Evolutionary conservation across 2,113 vertebrate genomes (phyloP).

Genomic region (Rhinoderma darwinii): DNA sequence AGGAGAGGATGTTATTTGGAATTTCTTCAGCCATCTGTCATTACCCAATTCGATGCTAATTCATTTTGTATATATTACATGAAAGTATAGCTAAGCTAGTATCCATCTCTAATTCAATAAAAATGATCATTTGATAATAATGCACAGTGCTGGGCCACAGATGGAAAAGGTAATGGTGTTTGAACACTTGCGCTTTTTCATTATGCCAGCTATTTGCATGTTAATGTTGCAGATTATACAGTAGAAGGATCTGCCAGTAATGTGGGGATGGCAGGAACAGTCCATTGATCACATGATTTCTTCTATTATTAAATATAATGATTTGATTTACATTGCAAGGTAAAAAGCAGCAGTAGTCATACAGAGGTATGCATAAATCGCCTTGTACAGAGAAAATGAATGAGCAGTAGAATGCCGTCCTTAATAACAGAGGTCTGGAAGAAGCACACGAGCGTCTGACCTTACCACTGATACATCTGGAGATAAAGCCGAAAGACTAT

Average conservation of each 20-base stretch:
- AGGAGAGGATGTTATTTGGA: slow-evolving; percentile 51
- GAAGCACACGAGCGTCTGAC: background rate
- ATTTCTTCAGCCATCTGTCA: slow-evolving; percentile 58
- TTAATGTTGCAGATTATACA: slow-evolving; percentile 65
- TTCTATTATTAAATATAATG: slow-evolving; percentile 63
- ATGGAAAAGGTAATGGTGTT: slow-evolving; percentile 66
- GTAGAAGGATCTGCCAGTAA: slow-evolving; percentile 65
- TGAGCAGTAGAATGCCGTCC: background rate
- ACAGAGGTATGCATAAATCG: slow-evolving; percentile 37
- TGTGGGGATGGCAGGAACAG: slow-evolving; percentile 63
- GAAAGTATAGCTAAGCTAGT: slow-evolving; percentile 63
- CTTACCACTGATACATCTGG: slow-evolving; percentile 4
- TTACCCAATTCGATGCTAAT: slow-evolving; percentile 56
- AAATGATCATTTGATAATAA: slow-evolving; percentile 65
- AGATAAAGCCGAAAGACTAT: slow-evolving; percentile 8
- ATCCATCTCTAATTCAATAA: slow-evolving; percentile 64
- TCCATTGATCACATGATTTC: slow-evolving; percentile 46
- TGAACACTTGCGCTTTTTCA: slow-evolving; percentile 55
- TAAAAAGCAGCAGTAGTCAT: slow-evolving; percentile 21
- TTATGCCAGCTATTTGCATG: slow-evolving; percentile 63
- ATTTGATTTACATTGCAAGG: slow-evolving; percentile 61
- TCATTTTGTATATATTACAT: slow-evolving; percentile 59
- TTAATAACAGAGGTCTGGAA: slow-evolving; percentile 12
- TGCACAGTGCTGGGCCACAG: slow-evolving; percentile 63
- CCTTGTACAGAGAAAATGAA: slow-evolving; percentile 2